These are phyloP conservation scores for Brachyptera putata DNA, from an alignment of 2,888 invertebrate species.

Conservation along the genomic window DNA sequence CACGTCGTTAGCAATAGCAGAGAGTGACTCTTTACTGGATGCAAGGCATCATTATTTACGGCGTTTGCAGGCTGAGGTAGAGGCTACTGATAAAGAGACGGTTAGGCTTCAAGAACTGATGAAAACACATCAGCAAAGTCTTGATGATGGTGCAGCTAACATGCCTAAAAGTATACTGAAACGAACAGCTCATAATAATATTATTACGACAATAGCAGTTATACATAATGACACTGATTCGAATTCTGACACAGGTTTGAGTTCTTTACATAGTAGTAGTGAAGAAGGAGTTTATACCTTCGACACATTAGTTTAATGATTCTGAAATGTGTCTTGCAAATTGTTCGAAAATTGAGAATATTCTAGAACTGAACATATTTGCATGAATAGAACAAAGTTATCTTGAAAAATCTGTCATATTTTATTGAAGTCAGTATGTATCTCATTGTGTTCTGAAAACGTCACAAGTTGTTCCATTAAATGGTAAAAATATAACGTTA, in stretches of 20 bases:
- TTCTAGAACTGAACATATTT: no score
- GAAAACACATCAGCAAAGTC: slow-evolving; percentile 13
- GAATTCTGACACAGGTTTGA: slow-evolving; percentile 50
- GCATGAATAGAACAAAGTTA: no score
- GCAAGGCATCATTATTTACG: slow-evolving; percentile 37
- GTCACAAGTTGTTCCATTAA: no score
- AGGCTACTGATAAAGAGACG: slow-evolving; percentile 37
- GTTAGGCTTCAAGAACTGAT: slow-evolving; percentile 33
- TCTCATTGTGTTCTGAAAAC: no score
- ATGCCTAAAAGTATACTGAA: slow-evolving; percentile 6
- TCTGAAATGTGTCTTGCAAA: no score
- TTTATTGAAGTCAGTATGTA: no score
- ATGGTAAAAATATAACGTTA: no score
- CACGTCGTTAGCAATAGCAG: slow-evolving; percentile 39
- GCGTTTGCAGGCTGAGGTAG: slow-evolving; percentile 38
- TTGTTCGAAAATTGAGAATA: no score
- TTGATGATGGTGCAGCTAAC: no score
- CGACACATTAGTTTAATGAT: slow-evolving; percentile 44
- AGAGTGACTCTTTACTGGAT: slow-evolving; percentile 38
- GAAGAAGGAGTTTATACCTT: slow-evolving; percentile 43
- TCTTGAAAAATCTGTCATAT: no score
- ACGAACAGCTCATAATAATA: slow-evolving; percentile 3
- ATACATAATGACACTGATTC: slow-evolving; percentile 43
- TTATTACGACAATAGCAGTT: slow-evolving; percentile 5
- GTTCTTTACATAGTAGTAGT: slow-evolving; percentile 47